Conservation (phyloP, 2,113 vertebrate genomes). For the Carollia perspicillata region DNA sequence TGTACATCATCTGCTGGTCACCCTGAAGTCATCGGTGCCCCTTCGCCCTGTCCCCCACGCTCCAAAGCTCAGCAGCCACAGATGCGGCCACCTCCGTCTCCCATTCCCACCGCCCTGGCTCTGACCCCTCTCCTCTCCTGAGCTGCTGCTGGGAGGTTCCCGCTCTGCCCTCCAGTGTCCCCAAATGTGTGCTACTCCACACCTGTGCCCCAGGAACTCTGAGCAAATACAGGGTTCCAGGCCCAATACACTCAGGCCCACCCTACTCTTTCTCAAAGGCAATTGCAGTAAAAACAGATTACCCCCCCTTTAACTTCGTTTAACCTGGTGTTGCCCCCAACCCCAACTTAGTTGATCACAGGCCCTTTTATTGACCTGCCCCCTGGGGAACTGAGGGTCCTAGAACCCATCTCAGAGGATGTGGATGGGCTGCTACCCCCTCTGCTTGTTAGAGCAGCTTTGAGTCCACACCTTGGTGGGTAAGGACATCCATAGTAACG, state of each 20-base stretch:
- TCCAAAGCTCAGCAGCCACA: not conserved
- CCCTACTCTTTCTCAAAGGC: not conserved
- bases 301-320: not conserved
- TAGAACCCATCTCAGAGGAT: not conserved
- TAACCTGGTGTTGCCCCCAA: not conserved
- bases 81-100: not conserved
- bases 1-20: not conserved
- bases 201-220: not conserved
- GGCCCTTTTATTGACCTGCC: not conserved
- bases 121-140: accelerated
- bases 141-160: no score
- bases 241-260: not conserved
- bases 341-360: not conserved
- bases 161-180: not conserved
- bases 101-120: no score
- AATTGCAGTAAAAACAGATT: not conserved
- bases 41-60: accelerated
- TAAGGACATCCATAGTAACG: not conserved
- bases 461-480: accelerated
- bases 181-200: not conserved
- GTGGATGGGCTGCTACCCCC: not conserved
- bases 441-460: not conserved
- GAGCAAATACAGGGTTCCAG: not conserved
- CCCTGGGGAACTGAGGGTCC: not conserved
- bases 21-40: not conserved